Percentiles rank a stretch among this genome's conserved stretches.
phyloP scores from a whole-genome alignment of 1,140 invertebrate genomes.

The Diorhabda carinulata region DNA sequence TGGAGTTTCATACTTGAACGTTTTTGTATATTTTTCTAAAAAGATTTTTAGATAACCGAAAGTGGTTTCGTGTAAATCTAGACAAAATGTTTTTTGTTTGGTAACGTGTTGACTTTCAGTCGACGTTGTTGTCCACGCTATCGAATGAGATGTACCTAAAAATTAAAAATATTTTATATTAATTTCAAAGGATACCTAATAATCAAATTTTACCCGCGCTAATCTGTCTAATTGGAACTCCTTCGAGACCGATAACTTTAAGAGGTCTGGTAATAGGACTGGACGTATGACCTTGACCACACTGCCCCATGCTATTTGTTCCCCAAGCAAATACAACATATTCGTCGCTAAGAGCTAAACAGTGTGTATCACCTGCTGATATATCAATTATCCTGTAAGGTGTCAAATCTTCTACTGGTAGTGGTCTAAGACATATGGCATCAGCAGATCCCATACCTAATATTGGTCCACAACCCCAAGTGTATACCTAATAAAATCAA shows the following conservation, averaged over 20 bases:
- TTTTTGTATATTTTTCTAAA: slow-evolving; percentile 57
- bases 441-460: slow-evolving; percentile 58
- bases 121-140: slow-evolving; percentile 64
- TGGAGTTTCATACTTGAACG: slow-evolving; percentile 49
- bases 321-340: slow-evolving; percentile 59
- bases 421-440: slow-evolving; percentile 53
- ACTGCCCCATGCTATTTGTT: slow-evolving; percentile 68
- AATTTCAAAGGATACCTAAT: not conserved
- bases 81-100: slow-evolving; percentile 60
- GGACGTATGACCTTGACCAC: slow-evolving; percentile 64
- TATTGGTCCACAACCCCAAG: slow-evolving; percentile 61
- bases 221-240: slow-evolving; percentile 58
- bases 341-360: slow-evolving; percentile 58
- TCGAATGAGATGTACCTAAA: slow-evolving; percentile 57
- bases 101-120: slow-evolving; percentile 54
- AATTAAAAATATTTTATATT: not conserved
- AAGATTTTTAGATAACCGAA: slow-evolving; percentile 57
- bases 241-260: slow-evolving; percentile 59
- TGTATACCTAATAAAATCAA: slow-evolving; percentile 53
- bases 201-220: slow-evolving; percentile 55
- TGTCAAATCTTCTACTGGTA: slow-evolving; percentile 47
- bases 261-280: slow-evolving; percentile 60
- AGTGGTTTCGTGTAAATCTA: slow-evolving; percentile 61
- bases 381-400: slow-evolving; percentile 49
- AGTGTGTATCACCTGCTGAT: slow-evolving; percentile 58